Conservation (phyloP, 2,113 vertebrate genomes). For the Callithrix jacchus region DNA sequence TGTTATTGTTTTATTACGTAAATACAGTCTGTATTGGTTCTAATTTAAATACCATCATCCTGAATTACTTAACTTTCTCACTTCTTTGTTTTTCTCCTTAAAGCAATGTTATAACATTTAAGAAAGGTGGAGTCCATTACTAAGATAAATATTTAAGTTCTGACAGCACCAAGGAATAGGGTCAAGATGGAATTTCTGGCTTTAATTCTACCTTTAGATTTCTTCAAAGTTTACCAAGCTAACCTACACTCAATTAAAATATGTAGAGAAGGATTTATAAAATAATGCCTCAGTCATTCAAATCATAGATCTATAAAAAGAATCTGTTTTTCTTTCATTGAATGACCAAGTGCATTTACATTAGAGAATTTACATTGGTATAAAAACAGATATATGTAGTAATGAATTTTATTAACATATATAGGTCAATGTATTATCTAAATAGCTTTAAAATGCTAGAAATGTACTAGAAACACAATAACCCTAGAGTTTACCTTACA, state of each 20-base stretch:
- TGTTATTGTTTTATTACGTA: neutral
- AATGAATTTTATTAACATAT: neutral
- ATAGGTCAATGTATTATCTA: neutral
- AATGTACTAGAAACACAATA: neutral
- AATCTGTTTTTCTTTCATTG: slow-evolving; percentile 28
- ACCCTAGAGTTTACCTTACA: neutral
- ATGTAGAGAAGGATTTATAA: neutral
- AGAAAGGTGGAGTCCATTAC: neutral
- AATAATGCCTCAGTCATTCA: neutral
- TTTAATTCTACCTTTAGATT: neutral
- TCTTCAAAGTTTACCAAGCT: neutral
- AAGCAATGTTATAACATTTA: neutral
- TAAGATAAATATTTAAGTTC: slow-evolving; percentile 11
- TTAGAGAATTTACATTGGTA: neutral
- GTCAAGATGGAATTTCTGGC: neutral
- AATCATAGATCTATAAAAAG: neutral
- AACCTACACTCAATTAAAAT: neutral
- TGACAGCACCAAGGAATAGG: neutral
- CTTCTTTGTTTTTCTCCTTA: neutral
- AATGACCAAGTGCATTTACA: neutral
- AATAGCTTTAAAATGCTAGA: neutral
- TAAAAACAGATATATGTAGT: slow-evolving; percentile 6
- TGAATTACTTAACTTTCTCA: neutral
- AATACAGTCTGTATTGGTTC: neutral
- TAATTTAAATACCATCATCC: slow-evolving; percentile 2